These are phyloP conservation scores for Dendrocopos noguchii DNA, from an alignment of 2,113 vertebrate species.

Conservation along the genomic window DNA sequence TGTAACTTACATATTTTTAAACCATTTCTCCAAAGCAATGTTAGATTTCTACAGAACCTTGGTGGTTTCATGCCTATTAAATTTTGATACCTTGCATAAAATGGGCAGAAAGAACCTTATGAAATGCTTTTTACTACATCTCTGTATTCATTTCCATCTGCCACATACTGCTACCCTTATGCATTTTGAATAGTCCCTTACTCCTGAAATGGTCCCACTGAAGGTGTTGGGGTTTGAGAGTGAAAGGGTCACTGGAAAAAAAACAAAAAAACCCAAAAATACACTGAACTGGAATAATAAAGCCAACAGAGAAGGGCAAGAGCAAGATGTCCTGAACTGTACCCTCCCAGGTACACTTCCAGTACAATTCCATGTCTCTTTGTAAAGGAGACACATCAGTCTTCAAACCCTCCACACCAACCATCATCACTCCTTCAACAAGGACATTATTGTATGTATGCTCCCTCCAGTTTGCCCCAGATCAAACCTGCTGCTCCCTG, in stretches of 20 bases:
- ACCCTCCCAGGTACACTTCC: not conserved
- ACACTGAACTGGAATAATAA: not conserved
- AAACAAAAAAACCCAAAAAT: too few relatives aligned
- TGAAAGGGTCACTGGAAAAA: not conserved
- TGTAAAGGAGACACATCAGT: not conserved
- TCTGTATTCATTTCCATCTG: not conserved
- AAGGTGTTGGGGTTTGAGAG: not conserved
- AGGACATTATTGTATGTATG: fast-evolving
- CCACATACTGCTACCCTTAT: not conserved
- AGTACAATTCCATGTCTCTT: not conserved
- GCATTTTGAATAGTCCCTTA: not conserved
- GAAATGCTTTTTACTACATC: not conserved
- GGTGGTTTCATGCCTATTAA: not conserved
- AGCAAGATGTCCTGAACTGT: not conserved
- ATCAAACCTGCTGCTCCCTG: not conserved
- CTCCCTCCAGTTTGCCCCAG: not conserved
- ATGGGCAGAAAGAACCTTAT: not conserved
- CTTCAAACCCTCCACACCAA: fast-evolving
- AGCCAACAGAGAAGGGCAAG: not conserved
- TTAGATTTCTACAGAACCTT: not conserved
- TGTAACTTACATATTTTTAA: not conserved
- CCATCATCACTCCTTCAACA: not conserved
- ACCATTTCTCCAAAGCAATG: not conserved
- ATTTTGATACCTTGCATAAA: constrained; percentile 19
- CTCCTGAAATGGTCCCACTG: not conserved